Evolutionary conservation across 1,140 invertebrate species (phyloP).

Genomic region (Bicyclus anynana): DNA sequence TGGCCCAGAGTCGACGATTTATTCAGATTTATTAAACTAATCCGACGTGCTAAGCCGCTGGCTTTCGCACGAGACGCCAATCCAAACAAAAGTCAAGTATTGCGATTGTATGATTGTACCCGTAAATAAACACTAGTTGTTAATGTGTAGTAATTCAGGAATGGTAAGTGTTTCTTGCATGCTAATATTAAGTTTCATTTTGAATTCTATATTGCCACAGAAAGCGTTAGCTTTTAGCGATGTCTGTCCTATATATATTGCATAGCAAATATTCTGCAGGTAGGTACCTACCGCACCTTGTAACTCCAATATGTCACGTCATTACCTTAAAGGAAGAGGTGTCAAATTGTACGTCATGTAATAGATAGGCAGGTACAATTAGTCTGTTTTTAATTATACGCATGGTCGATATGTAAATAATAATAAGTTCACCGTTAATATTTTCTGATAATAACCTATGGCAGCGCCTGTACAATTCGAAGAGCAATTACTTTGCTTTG

Average conservation of each 20-base stretch:
- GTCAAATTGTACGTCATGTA: too few species aligned
- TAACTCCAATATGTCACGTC: too few species aligned
- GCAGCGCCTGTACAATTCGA: neutral
- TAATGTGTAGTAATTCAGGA: constrained; percentile 2
- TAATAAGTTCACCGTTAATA: too few species aligned
- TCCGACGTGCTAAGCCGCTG: constrained; percentile 54
- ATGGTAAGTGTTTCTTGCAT: neutral
- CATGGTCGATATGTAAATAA: too few species aligned
- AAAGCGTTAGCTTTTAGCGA: too few species aligned
- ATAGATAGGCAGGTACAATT: too few species aligned
- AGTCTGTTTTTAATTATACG: too few species aligned
- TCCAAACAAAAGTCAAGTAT: constrained; percentile 43
- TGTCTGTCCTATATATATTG: too few species aligned
- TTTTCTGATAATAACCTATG: too few species aligned
- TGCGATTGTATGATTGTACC: constrained; percentile 16
- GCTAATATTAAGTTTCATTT: neutral
- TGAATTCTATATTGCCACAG: neutral
- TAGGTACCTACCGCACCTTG: too few species aligned
- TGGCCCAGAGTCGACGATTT: constrained; percentile 52
- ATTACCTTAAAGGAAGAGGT: too few species aligned
- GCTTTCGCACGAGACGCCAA: constrained; percentile 47
- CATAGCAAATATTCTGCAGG: too few species aligned
- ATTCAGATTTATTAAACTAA: constrained; percentile 63
- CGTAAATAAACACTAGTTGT: constrained; percentile 12
- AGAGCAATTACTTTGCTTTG: neutral